A percentile compares a stretch with the other conserved stretches of the same genome.
These are phyloP conservation scores for Aphelinus certus DNA, from an alignment of 1,140 invertebrate genomes.

Conservation along the genomic window DNA sequence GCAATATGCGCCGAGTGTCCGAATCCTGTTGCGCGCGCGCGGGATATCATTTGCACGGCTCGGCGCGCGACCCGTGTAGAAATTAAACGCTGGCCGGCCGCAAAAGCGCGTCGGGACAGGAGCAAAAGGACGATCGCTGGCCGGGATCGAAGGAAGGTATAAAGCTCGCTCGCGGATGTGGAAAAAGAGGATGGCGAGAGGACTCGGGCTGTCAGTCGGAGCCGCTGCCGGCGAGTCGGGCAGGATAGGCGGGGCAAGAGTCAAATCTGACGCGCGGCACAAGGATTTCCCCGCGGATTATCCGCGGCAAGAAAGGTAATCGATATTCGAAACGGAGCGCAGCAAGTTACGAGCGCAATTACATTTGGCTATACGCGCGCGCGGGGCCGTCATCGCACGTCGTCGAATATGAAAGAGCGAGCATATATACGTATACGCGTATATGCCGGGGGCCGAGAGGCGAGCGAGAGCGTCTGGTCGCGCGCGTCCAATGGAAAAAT, in stretches of 20 bases:
- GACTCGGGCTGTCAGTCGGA: constrained; percentile 7
- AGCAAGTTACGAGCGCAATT: constrained; percentile 37
- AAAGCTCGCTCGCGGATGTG: neutral
- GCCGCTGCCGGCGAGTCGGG: neutral
- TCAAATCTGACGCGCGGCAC: constrained; percentile 31
- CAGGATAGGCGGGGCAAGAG: neutral
- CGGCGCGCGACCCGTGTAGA: neutral
- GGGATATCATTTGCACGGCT: constrained; percentile 1
- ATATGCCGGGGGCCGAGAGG: neutral
- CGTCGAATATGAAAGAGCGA: constrained; percentile 29
- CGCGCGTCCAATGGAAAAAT: constrained; percentile 27
- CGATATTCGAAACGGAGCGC: constrained; percentile 33
- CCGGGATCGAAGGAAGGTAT: constrained; percentile 1
- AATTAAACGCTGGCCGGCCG: constrained; percentile 12
- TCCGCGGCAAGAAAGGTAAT: constrained; percentile 23
- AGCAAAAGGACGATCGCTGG: neutral
- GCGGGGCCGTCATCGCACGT: constrained; percentile 11
- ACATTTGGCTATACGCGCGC: constrained; percentile 36
- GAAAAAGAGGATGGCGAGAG: constrained; percentile 1
- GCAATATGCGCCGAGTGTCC: too few relatives aligned
- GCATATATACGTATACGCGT: neutral
- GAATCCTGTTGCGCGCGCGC: neutral
- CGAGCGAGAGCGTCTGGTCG: constrained; percentile 1
- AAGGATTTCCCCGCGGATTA: constrained; percentile 35
- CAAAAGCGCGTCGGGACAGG: neutral